These are phyloP conservation scores for Eueremaeus valkanovi DNA, from an alignment of 2,888 invertebrate genomes.

Conservation along the genomic window DNA sequence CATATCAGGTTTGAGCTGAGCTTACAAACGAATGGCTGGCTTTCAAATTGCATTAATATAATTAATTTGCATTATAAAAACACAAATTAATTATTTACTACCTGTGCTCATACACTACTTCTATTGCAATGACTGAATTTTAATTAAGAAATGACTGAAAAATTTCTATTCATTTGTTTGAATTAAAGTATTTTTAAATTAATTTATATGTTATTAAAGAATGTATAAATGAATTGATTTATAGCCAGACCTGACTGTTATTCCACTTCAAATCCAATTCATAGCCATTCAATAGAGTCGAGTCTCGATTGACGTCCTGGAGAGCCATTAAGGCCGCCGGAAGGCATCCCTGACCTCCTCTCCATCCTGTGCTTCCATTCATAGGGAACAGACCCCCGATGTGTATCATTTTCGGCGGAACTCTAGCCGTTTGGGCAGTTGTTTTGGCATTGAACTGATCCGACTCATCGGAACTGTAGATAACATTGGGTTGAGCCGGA, in stretches of 20 bases:
- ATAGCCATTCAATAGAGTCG: constrained; percentile 85
- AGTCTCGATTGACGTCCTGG: constrained; percentile 85
- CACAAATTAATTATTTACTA: too few relatives aligned
- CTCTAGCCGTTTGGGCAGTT: background rate
- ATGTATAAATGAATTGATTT: background rate
- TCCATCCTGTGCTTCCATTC: constrained; percentile 67
- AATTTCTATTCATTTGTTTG: too few relatives aligned
- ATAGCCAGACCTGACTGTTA: constrained; percentile 78
- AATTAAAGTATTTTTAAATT: too few relatives aligned
- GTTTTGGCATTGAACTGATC: background rate
- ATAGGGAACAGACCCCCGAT: constrained; percentile 99
- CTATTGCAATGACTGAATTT: too few relatives aligned
- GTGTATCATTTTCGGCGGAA: constrained; percentile 53
- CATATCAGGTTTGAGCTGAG: too few relatives aligned
- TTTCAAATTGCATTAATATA: too few relatives aligned
- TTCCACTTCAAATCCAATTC: constrained; percentile 85
- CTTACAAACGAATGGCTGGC: too few relatives aligned
- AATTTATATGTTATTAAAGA: too few relatives aligned
- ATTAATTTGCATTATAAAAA: too few relatives aligned
- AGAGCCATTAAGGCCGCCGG: constrained; percentile 95
- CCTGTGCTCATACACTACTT: too few relatives aligned
- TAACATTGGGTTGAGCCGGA: background rate
- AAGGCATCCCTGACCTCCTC: constrained; percentile 75
- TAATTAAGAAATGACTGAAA: too few relatives aligned
- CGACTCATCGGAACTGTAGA: background rate